A percentile compares a stretch with the other conserved stretches of the same genome.
These are phyloP conservation scores for Hippopotamus amphibius DNA, from an alignment of 2,113 vertebrate genomes.

Conservation along the genomic window DNA sequence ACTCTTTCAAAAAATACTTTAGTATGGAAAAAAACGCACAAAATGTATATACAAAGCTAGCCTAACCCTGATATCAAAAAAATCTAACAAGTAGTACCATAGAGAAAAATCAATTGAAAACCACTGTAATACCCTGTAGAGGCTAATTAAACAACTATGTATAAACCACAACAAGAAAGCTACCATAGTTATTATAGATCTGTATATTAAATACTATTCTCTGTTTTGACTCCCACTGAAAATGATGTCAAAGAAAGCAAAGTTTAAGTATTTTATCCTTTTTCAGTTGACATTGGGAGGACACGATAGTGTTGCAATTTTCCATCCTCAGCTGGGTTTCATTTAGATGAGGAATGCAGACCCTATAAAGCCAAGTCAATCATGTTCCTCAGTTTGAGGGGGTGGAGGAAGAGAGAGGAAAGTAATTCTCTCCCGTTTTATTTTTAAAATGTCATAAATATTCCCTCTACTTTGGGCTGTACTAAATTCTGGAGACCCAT, in stretches of 20 bases:
- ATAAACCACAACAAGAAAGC: constrained; percentile 50
- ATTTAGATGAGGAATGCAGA: constrained; percentile 63
- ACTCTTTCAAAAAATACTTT: not conserved
- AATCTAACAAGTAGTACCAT: not conserved
- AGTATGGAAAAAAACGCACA: not conserved
- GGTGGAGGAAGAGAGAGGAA: not conserved
- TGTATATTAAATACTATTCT: not conserved
- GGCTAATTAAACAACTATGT: constrained; percentile 47
- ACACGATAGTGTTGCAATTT: constrained; percentile 51
- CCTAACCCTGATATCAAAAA: not conserved
- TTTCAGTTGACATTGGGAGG: constrained; percentile 18
- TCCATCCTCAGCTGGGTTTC: constrained; percentile 64
- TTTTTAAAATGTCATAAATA: constrained; percentile 67
- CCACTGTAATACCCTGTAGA: not conserved
- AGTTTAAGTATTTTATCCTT: not conserved
- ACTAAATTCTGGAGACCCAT: constrained; percentile 65
- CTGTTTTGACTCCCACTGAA: not conserved
- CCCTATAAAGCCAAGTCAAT: constrained; percentile 65
- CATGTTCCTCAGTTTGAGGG: constrained; percentile 22
- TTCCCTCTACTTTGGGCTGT: constrained; percentile 29
- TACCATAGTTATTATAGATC: not conserved
- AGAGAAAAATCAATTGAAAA: constrained; percentile 36
- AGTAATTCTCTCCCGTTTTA: constrained; percentile 53
- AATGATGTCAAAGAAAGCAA: not conserved
- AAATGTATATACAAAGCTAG: constrained; percentile 29